Evolutionary conservation across 2,797 vertebrate genomes (phyloP), one percentile per base, ranked within the genome.

Genomic region (Anguilla marmorata): DNA sequence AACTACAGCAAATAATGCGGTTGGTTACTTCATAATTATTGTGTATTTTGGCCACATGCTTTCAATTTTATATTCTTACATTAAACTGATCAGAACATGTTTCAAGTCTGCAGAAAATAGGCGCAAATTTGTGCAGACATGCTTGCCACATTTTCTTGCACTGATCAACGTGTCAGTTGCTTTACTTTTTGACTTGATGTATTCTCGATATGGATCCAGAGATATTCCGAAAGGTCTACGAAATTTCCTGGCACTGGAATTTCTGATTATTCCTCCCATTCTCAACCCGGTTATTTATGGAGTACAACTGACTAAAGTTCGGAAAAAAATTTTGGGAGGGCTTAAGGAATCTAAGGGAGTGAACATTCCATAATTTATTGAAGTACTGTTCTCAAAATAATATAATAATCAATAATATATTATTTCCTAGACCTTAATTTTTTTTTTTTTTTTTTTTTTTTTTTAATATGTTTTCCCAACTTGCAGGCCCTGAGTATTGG

Each of bases 211-310:
- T 84, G 87, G 72, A 4, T 60, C 87, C 58, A 21, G 12, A 82
- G 19, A 86, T 50, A 48, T 89, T 83, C 58, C 85, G 11, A 37
- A 85, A 21, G 30, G 6, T 79, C 21, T 89, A 14, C 86, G 30
- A 14, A 89, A 87, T 60, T 3, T 88, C 11, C 27, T 91, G 16
- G 88, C 90, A 63, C 27, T 90, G 2, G 89, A 89, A 88, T 86
- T 89, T 69, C 79, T 91, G 48, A 50, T 90, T 52, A 84, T 91
- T 30, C 89, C 90, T 5, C 90, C 90, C 80, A 33, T 91, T 30
- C 69, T 89, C 8, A 91, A 90, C 85, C 90, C 90, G 11, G 21
- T 91, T 4, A 87, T 91, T 30, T 90, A 91, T 50, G 89, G 90
- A 45, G 21, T 91, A 33, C 6, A 90, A 45, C 50, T 60, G 37